A percentile compares a stretch with the other conserved stretches of the same genome.
phyloP scores from a whole-genome alignment of 2,888 invertebrate species.

The Hermodice carunculata region DNA sequence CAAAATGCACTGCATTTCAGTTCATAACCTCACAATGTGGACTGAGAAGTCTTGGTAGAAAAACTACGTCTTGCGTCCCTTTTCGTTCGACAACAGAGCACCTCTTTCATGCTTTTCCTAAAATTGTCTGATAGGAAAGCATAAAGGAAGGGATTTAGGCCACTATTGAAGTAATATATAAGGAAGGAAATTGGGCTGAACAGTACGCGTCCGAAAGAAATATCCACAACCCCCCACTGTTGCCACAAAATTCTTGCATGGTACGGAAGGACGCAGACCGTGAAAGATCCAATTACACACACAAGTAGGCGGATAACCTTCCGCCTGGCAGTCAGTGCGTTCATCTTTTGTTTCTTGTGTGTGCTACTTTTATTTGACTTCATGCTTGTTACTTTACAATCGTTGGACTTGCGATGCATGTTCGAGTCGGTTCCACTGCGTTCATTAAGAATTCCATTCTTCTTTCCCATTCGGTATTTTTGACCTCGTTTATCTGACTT shows the following conservation, averaged over 20 bases:
- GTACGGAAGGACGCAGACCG: conserved; percentile 89
- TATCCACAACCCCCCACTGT: conserved; percentile 79
- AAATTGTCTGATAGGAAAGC: conserved; percentile 88
- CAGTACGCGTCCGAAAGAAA: conserved; percentile 20
- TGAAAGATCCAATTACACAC: conserved; percentile 89
- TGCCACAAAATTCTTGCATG: conserved; percentile 84
- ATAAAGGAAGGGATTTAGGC: conserved; percentile 89
- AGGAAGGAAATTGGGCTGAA: conserved; percentile 89
- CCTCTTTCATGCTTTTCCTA: conserved; percentile 86
- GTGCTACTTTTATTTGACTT: too few relatives aligned
- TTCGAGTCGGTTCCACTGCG: too few relatives aligned
- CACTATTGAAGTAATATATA: conserved; percentile 90
- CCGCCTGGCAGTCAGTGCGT: conserved; percentile 78
- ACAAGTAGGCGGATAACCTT: conserved; percentile 92
- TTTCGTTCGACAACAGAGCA: conserved; percentile 70
- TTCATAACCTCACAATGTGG: too few relatives aligned
- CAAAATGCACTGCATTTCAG: too few relatives aligned
- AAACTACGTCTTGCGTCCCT: conserved; percentile 3
- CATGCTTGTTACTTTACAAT: too few relatives aligned
- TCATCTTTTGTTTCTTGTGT: too few relatives aligned
- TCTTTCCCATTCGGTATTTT: too few relatives aligned
- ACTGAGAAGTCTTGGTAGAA: too few relatives aligned
- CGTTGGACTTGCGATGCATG: too few relatives aligned
- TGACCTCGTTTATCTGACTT: not conserved
- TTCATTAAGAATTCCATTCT: too few relatives aligned